Evolutionary conservation across 1,140 invertebrate species (phyloP).

Genomic region (Venturia canescens): DNA sequence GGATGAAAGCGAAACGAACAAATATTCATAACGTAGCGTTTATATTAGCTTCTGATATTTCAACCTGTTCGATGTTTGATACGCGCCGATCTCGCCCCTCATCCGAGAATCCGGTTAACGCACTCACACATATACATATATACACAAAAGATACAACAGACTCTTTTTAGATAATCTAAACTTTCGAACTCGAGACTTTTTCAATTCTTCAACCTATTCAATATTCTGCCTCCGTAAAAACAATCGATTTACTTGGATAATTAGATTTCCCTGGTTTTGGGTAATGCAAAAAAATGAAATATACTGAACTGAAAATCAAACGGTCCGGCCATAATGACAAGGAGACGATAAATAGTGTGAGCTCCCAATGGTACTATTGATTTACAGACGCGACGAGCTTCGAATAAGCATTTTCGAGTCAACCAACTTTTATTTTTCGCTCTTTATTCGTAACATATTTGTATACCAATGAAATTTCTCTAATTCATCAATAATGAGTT

Average conservation of each 20-base stretch:
- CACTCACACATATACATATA: neutral
- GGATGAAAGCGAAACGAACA: neutral
- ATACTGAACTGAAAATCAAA: constrained; percentile 64
- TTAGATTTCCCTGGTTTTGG: too few species aligned
- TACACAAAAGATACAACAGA: too few species aligned
- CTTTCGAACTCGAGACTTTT: too few species aligned
- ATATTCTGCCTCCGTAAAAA: too few species aligned
- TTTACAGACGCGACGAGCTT: constrained; percentile 47
- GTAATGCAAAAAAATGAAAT: too few species aligned
- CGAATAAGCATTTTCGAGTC: constrained; percentile 26
- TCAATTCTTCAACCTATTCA: too few species aligned
- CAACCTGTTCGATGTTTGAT: constrained; percentile 31
- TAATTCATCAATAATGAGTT: constrained; percentile 4
- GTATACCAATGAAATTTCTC: constrained; percentile 40
- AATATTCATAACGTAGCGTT: constrained; percentile 5
- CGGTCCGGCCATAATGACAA: constrained; percentile 63
- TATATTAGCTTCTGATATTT: constrained; percentile 41
- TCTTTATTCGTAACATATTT: neutral
- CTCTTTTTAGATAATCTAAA: too few species aligned
- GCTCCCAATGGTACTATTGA: constrained; percentile 52
- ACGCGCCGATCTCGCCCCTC: neutral
- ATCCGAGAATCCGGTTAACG: neutral
- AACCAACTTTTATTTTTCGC: too few species aligned
- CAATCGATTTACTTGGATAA: too few species aligned
- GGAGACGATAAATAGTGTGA: constrained; percentile 30